Conservation (phyloP, 2,113 vertebrate species). For the Cyprinodon variegatus region DNA sequence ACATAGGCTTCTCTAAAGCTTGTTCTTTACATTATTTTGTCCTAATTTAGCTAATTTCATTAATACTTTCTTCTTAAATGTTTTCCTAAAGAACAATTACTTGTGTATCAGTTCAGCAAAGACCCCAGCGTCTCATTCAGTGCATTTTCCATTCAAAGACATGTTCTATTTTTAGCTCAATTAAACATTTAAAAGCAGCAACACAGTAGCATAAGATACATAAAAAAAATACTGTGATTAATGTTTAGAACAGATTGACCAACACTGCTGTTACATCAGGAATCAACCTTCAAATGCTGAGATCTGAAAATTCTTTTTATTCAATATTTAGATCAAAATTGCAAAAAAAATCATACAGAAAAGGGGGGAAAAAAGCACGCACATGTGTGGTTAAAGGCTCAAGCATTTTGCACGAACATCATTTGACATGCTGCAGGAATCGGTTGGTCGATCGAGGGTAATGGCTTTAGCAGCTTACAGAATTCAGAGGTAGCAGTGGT, state of each 20-base stretch:
- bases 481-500: slow-evolving; percentile 13
- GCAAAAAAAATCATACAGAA: not conserved
- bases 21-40: slow-evolving; percentile 31
- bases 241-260: not conserved
- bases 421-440: slow-evolving; percentile 35
- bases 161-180: slow-evolving; percentile 17
- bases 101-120: slow-evolving; percentile 53
- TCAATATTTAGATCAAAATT: not conserved
- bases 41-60: slow-evolving; percentile 45
- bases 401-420: slow-evolving; percentile 4
- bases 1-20: slow-evolving; percentile 27
- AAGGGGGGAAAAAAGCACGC: slow-evolving; percentile 1
- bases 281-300: not conserved
- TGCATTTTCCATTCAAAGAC: slow-evolving; percentile 16
- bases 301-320: not conserved
- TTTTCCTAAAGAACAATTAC: slow-evolving; percentile 46
- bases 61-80: slow-evolving; percentile 51
- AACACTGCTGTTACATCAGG: not conserved
- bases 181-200: slow-evolving; percentile 34
- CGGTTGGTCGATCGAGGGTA: slow-evolving; percentile 31
- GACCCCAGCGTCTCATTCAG: slow-evolving; percentile 9
- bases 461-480: slow-evolving; percentile 32
- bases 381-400: slow-evolving; percentile 22
- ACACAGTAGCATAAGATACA: slow-evolving; percentile 19
- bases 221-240: not conserved